These are phyloP conservation scores for Heliconius himera DNA, from an alignment of 1,140 invertebrate genomes.

Conservation along the genomic window DNA sequence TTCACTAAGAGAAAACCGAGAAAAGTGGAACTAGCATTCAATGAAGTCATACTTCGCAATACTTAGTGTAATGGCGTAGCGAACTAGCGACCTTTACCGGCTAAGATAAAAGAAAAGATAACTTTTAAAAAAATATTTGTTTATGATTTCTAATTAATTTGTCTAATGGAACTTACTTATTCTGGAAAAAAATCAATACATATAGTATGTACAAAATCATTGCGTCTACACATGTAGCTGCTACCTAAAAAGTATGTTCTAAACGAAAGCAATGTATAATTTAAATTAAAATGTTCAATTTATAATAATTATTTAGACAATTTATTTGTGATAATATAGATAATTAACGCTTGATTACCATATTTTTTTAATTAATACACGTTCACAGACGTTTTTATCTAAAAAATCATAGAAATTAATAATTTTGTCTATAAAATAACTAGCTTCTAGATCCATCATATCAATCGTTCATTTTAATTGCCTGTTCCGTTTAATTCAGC, in stretches of 20 bases:
- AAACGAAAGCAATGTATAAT: not conserved
- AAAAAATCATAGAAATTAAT: slow-evolving; percentile 13
- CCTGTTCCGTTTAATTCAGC: slow-evolving; percentile 57
- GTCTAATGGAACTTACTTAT: too few species aligned
- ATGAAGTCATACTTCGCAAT: slow-evolving; percentile 33
- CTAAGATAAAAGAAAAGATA: not conserved
- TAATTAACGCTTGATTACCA: not conserved
- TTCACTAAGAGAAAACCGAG: slow-evolving; percentile 59
- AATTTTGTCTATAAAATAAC: slow-evolving; percentile 1
- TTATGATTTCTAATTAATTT: not conserved
- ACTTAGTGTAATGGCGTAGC: not conserved
- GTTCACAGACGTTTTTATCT: not conserved
- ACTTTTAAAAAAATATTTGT: not conserved
- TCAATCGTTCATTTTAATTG: slow-evolving; percentile 37
- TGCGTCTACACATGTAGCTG: too few species aligned
- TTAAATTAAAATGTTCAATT: not conserved
- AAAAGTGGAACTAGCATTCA: slow-evolving; percentile 47
- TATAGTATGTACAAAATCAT: not conserved
- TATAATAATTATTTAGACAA: not conserved
- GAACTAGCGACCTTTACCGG: not conserved
- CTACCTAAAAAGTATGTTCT: not conserved
- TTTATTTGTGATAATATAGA: not conserved
- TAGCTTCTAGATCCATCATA: slow-evolving; percentile 9
- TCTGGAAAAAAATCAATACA: too few species aligned
- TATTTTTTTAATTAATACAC: not conserved